Evolutionary conservation across 2,797 vertebrate species (phyloP).

Genomic region (Paramormyrops hopkinsi): DNA sequence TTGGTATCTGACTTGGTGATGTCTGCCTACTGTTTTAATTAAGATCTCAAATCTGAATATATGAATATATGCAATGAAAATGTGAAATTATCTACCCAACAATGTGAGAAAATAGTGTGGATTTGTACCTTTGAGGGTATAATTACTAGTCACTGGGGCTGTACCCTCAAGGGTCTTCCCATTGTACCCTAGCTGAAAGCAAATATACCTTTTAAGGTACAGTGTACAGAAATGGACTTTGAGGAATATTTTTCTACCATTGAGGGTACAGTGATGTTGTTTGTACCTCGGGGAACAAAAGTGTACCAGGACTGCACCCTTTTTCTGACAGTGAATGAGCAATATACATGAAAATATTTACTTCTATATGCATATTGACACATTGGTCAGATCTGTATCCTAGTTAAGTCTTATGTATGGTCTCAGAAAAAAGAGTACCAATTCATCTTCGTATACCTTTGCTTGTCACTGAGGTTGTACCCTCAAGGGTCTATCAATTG

Average conservation of each 20-base stretch:
- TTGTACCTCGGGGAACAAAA: background rate
- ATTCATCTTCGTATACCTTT: background rate
- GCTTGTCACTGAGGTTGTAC: background rate
- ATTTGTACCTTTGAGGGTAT: background rate
- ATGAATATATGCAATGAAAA: background rate
- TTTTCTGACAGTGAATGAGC: background rate
- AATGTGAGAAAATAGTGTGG: background rate
- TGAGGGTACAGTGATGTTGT: background rate
- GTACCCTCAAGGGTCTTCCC: background rate
- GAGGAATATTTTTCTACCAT: background rate
- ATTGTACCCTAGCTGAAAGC: background rate
- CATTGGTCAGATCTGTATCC: background rate
- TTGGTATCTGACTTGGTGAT: background rate
- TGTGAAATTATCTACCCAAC: background rate
- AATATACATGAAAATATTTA: background rate
- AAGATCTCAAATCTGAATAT: background rate
- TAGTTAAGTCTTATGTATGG: background rate
- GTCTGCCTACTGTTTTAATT: background rate
- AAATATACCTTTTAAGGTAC: background rate
- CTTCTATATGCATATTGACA: background rate
- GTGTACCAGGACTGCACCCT: background rate
- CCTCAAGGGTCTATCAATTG: background rate
- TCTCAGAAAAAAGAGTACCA: background rate
- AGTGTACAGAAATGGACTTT: background rate
- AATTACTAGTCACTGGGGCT: background rate